Percentiles rank a stretch among this genome's conserved stretches.
Evolutionary conservation across 1,140 invertebrate genomes (phyloP).

Genomic region (Oreohelix idahoensis): DNA sequence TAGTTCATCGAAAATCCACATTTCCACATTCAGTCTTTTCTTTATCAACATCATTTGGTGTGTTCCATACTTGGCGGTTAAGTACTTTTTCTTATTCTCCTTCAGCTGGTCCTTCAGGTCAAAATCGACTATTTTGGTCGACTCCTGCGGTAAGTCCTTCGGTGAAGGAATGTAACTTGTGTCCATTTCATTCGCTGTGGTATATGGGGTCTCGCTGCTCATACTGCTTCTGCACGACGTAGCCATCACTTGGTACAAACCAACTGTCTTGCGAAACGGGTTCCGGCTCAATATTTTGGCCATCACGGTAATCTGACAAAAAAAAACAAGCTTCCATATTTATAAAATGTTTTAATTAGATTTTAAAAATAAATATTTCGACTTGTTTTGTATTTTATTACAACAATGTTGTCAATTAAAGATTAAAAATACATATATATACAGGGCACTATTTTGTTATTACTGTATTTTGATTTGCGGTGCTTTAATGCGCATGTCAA

Average conservation of each 20-base stretch:
- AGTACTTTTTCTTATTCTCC: slow-evolving; percentile 85
- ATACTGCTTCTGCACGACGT: slow-evolving; percentile 37
- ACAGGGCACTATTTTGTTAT: not conserved
- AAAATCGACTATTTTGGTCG: slow-evolving; percentile 58
- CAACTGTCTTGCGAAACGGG: slow-evolving; percentile 56
- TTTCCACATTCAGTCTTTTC: slow-evolving; percentile 93
- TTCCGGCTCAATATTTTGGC: slow-evolving; percentile 40
- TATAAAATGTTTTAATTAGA: too few relatives aligned
- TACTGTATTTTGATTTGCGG: not conserved
- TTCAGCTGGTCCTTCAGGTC: slow-evolving; percentile 60
- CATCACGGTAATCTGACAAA: too few relatives aligned
- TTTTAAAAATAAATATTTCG: too few relatives aligned
- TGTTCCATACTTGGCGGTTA: slow-evolving; percentile 95
- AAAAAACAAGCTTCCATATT: too few relatives aligned
- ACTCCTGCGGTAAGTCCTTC: slow-evolving; percentile 20
- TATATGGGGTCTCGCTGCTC: slow-evolving; percentile 4
- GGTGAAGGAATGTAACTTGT: not conserved
- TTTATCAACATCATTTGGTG: slow-evolving; percentile 97
- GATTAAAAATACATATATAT: not conserved
- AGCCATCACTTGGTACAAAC: slow-evolving; percentile 64
- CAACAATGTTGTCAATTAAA: too few relatives aligned
- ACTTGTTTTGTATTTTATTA: too few relatives aligned
- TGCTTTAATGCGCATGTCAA: slow-evolving; percentile 18
- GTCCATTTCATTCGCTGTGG: slow-evolving; percentile 35
- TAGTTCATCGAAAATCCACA: slow-evolving; percentile 97